Conservation (phyloP, 1,140 invertebrate genomes). For the Lordiphosa mommai region DNA sequence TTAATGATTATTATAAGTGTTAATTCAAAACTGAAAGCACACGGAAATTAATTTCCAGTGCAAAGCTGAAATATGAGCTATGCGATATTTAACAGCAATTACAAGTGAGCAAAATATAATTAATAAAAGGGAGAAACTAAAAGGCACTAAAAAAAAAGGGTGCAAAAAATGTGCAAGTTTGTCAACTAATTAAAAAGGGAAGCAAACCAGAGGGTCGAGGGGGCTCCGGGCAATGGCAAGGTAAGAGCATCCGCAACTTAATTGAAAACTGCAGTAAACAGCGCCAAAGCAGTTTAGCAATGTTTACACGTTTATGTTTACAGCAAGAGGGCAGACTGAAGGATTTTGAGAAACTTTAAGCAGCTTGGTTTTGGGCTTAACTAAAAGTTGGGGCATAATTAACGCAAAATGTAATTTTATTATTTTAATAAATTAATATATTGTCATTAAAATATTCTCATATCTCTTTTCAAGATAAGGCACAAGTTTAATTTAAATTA, state of each 20-base stretch:
- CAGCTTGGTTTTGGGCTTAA: no score
- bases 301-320: conserved; percentile 19
- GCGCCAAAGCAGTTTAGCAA: conserved; percentile 56
- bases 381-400: no score
- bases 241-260: conserved; percentile 46
- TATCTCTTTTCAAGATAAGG: no score
- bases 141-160: conserved; percentile 25
- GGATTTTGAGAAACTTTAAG: no score
- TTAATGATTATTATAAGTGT: conserved; percentile 19
- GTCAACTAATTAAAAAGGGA: conserved; percentile 59
- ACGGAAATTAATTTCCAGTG: conserved; percentile 60
- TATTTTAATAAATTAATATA: no score
- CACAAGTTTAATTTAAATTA: no score
- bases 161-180: conserved; percentile 59
- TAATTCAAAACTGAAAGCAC: no score
- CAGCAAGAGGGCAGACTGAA: background rate
- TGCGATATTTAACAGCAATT: conserved; percentile 45
- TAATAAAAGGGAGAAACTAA: conserved; percentile 42
- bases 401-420: no score
- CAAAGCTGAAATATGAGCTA: conserved; percentile 60
- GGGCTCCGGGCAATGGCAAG: background rate
- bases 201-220: conserved; percentile 13
- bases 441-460: no score
- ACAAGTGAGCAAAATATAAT: conserved; percentile 53
- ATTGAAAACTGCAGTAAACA: conserved; percentile 70